These are phyloP conservation scores for Hippoglossus stenolepis DNA, from an alignment of 2,113 vertebrate genomes.

Conservation along the genomic window DNA sequence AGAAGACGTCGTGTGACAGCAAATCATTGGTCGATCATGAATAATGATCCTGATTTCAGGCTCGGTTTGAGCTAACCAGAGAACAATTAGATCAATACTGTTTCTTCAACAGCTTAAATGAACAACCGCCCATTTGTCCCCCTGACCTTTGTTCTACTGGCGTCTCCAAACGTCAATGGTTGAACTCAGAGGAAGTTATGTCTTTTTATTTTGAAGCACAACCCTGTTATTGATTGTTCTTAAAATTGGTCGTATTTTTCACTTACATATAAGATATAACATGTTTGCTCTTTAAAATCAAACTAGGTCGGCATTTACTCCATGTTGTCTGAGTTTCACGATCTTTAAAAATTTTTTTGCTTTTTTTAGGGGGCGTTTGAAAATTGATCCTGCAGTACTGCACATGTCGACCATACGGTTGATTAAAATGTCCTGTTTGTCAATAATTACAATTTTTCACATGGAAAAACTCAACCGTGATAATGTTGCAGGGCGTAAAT, in stretches of 20 bases:
- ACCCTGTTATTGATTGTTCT: too few relatives aligned
- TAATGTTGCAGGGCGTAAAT: background rate
- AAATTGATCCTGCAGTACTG: too few relatives aligned
- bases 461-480: background rate
- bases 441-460: background rate
- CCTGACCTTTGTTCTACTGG: conserved; percentile 7
- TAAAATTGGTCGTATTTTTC: too few relatives aligned
- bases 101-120: conserved; percentile 56
- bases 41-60: conserved; percentile 64
- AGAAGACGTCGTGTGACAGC: conserved; percentile 54
- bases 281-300: too few relatives aligned
- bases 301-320: too few relatives aligned
- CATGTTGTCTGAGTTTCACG: too few relatives aligned
- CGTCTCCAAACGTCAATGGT: background rate
- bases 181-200: too few relatives aligned
- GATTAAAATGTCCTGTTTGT: background rate
- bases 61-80: conserved; percentile 37
- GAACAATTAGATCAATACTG: conserved; percentile 55
- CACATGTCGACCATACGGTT: too few relatives aligned
- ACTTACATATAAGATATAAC: too few relatives aligned
- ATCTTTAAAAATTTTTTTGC: too few relatives aligned
- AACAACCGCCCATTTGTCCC: conserved; percentile 27
- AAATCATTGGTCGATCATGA: conserved; percentile 68
- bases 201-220: too few relatives aligned
- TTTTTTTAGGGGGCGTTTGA: too few relatives aligned